These are phyloP conservation scores for Neolamprologus longior DNA, from an alignment of 2,113 vertebrate species.

Conservation along the genomic window DNA sequence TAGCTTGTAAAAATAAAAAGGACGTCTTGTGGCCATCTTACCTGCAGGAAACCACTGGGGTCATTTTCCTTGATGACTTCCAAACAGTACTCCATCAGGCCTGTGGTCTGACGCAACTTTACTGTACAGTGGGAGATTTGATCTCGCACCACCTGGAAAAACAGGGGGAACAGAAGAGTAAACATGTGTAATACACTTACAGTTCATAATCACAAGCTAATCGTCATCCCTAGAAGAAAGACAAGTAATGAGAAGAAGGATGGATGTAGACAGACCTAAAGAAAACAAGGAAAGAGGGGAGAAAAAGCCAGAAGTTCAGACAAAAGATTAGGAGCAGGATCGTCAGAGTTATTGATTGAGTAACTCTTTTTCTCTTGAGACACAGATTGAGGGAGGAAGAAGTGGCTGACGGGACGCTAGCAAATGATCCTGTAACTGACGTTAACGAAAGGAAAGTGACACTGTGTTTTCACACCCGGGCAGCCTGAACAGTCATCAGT, in stretches of 20 bases:
- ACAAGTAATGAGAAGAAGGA: background rate
- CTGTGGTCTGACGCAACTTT: conserved; percentile 95
- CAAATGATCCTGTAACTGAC: background rate
- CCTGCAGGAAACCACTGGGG: conserved; percentile 97
- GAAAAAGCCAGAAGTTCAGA: background rate
- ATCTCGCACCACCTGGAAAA: conserved; percentile 88
- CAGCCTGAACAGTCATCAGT: background rate
- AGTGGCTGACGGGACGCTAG: background rate
- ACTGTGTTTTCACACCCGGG: conserved; percentile 6
- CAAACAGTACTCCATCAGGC: conserved; percentile 97
- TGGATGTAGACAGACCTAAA: background rate
- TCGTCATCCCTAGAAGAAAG: background rate
- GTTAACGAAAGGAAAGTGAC: background rate
- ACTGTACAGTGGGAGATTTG: conserved; percentile 98
- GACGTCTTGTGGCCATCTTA: conserved; percentile 18
- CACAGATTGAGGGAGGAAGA: background rate
- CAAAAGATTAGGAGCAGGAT: background rate
- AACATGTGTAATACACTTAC: background rate
- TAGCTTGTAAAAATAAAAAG: background rate
- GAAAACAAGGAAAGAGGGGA: background rate
- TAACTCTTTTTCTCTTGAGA: background rate
- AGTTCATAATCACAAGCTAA: background rate
- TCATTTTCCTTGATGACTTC: conserved; percentile 99
- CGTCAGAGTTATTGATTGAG: background rate
- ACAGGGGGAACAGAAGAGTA: accelerated